These are phyloP conservation scores for Cabera pusaria DNA, from an alignment of 2,888 invertebrate species.

Conservation along the genomic window DNA sequence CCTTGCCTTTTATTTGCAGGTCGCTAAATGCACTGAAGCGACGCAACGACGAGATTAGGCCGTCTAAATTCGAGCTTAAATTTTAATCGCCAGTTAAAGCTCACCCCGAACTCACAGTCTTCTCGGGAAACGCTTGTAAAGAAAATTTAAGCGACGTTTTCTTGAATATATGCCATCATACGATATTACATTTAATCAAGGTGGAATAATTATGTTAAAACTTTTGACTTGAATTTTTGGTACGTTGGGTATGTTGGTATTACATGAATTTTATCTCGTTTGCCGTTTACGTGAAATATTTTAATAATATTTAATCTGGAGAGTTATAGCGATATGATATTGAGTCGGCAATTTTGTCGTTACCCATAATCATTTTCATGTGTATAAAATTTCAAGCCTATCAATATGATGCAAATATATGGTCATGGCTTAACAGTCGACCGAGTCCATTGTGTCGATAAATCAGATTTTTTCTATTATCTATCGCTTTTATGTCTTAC, in stretches of 20 bases:
- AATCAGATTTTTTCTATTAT: too few relatives aligned
- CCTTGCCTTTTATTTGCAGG: constrained; percentile 59
- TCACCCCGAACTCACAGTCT: constrained; percentile 52
- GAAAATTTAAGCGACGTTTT: constrained; percentile 63
- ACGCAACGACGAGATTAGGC: constrained; percentile 69
- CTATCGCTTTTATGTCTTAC: too few relatives aligned
- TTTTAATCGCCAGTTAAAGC: constrained; percentile 69
- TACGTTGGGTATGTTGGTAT: constrained; percentile 25
- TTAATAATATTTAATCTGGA: constrained; percentile 7
- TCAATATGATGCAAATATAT: too few relatives aligned
- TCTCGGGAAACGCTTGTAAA: constrained; percentile 52
- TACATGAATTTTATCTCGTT: constrained; percentile 24
- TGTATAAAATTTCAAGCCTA: too few relatives aligned
- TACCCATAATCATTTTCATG: too few relatives aligned
- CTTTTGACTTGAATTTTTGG: constrained; percentile 32
- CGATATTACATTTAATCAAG: constrained; percentile 43
- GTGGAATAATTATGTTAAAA: constrained; percentile 41
- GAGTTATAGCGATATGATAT: background rate
- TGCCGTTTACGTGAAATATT: constrained; percentile 10
- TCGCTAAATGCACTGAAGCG: constrained; percentile 68
- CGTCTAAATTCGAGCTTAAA: constrained; percentile 76
- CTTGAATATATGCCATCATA: constrained; percentile 55
- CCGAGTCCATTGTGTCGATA: too few relatives aligned
- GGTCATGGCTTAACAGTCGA: too few relatives aligned
- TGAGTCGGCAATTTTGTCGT: too few relatives aligned